Percentiles rank a stretch among this genome's conserved stretches.
These are phyloP conservation scores for Drosophila suzukii DNA, from an alignment of 1,140 invertebrate species.

Conservation along the genomic window DNA sequence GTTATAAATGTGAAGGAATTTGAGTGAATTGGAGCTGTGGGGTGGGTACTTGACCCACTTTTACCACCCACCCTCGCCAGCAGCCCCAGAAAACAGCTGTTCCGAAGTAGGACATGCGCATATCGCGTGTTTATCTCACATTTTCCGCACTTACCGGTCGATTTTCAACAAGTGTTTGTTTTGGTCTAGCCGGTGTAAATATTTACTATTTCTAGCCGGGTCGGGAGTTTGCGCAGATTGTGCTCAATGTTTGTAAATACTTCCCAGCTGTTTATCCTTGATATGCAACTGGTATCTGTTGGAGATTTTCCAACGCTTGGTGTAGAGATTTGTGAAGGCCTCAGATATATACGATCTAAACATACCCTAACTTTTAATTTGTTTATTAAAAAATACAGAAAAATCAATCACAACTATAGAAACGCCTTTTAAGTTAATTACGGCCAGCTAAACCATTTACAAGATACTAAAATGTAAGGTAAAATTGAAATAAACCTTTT, in stretches of 20 bases:
- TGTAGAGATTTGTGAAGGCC: not conserved
- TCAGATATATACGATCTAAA: too few relatives aligned
- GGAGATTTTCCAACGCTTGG: constrained; percentile 6
- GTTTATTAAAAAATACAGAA: not conserved
- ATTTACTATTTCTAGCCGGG: constrained; percentile 48
- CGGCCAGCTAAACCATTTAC: not conserved
- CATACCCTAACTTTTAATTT: not conserved
- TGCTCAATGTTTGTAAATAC: constrained; percentile 57
- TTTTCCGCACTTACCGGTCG: constrained; percentile 44
- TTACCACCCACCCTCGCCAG: constrained; percentile 48
- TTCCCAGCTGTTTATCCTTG: constrained; percentile 47
- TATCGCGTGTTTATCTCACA: constrained; percentile 57
- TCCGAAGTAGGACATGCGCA: constrained; percentile 68
- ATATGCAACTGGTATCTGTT: constrained; percentile 47
- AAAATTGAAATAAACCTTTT: not conserved
- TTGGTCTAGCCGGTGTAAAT: constrained; percentile 64
- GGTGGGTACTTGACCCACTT: constrained; percentile 68
- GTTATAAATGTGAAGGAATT: constrained; percentile 22
- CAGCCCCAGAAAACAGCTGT: constrained; percentile 58
- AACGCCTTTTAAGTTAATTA: not conserved
- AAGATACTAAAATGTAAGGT: not conserved
- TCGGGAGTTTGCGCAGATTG: constrained; percentile 67
- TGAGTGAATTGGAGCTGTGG: constrained; percentile 15
- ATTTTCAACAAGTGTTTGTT: constrained; percentile 74
- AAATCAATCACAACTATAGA: not conserved